A percentile compares a stretch with the other conserved stretches of the same genome.
Conservation (phyloP, 1,140 invertebrate species). For the Monochamus saltuarius region DNA sequence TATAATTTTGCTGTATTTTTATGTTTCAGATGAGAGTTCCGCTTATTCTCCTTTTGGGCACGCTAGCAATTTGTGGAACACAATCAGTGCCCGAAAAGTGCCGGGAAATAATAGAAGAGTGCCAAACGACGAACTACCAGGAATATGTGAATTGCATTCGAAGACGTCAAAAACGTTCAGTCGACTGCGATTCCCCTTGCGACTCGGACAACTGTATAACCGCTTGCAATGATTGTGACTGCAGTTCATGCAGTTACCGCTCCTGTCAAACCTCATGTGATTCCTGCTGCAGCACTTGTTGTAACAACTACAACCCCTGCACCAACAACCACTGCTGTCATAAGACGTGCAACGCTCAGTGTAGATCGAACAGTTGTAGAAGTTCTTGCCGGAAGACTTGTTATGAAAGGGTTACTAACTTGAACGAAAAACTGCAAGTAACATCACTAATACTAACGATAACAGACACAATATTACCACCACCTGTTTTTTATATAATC, state of each 20-base stretch:
- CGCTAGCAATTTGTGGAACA: neutral
- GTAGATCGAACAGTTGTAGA: conserved; percentile 32
- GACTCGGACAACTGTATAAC: conserved; percentile 10
- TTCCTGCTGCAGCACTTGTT: conserved; percentile 34
- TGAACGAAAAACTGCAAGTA: neutral
- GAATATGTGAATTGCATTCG: conserved; percentile 12
- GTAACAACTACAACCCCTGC: conserved; percentile 34
- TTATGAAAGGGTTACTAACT: conserved; percentile 18
- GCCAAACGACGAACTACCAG: conserved; percentile 11
- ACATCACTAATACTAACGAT: neutral
- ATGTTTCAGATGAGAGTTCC: conserved; percentile 4
- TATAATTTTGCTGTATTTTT: neutral
- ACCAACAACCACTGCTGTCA: conserved; percentile 41
- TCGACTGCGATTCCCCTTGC: conserved; percentile 6
- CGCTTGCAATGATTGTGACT: conserved; percentile 13
- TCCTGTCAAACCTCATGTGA: conserved; percentile 24
- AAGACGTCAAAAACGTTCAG: neutral
- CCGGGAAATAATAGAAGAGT: conserved; percentile 11
- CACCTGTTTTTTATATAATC: neutral
- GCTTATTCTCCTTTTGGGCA: neutral
- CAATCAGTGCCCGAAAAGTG: neutral
- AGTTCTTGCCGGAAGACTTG: conserved; percentile 37
- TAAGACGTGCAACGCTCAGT: conserved; percentile 39
- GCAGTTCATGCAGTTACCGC: conserved; percentile 23
- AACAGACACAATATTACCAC: conserved; percentile 45